These are phyloP conservation scores for Pristionchus japonicus DNA, from an alignment of 2,888 invertebrate species.

Conservation along the genomic window DNA sequence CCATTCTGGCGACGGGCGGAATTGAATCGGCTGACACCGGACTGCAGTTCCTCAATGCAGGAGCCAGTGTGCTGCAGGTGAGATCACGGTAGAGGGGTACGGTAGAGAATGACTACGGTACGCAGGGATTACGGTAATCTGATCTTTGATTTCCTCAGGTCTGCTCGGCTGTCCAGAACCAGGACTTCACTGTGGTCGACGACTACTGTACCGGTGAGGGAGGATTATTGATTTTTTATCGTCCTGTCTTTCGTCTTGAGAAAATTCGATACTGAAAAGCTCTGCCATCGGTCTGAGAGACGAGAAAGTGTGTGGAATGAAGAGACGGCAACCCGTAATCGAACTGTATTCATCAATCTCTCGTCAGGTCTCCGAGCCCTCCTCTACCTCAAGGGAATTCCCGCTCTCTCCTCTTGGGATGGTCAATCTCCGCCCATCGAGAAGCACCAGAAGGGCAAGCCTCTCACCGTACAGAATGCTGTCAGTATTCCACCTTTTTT, in stretches of 20 bases:
- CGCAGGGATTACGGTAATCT: not conserved
- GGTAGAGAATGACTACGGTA: not conserved
- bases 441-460: constrained; percentile 94
- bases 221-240: not conserved
- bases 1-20: constrained; percentile 95
- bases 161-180: constrained; percentile 97
- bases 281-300: too few relatives aligned
- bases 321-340: too few relatives aligned
- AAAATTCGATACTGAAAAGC: not conserved
- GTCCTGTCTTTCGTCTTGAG: not conserved
- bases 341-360: too few relatives aligned
- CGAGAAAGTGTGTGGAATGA: too few relatives aligned
- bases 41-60: constrained; percentile 93
- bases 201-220: constrained; percentile 85
- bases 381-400: constrained; percentile 78
- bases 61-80: constrained; percentile 92
- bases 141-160: constrained; percentile 79
- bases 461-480: constrained; percentile 79
- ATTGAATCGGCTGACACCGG: constrained; percentile 96
- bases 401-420: constrained; percentile 84
- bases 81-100: not conserved
- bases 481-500: constrained; percentile 4
- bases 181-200: constrained; percentile 95
- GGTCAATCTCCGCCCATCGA: constrained; percentile 93
- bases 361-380: constrained; percentile 67